These are phyloP conservation scores for Melipona beecheii DNA, from an alignment of 2,888 invertebrate genomes.

Conservation along the genomic window DNA sequence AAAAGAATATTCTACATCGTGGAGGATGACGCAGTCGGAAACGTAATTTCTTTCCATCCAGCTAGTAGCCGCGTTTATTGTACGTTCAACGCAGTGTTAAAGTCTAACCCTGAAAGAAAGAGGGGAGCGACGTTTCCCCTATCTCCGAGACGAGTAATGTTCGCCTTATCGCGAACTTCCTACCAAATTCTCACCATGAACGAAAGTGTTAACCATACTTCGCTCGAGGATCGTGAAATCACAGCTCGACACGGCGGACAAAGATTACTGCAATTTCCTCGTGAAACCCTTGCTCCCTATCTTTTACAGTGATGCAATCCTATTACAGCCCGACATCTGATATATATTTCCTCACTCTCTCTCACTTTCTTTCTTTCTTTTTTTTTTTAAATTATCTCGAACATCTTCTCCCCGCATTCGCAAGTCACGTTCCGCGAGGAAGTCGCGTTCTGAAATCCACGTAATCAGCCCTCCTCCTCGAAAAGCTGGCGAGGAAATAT, in stretches of 20 bases:
- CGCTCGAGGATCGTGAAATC: not conserved
- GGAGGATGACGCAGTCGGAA: too few species aligned
- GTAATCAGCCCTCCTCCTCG: constrained; percentile 6
- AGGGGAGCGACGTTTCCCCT: not conserved
- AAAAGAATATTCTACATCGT: not conserved
- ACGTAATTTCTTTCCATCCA: not conserved
- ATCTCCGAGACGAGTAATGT: not conserved
- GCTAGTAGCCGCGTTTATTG: not conserved
- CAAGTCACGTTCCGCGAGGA: not conserved
- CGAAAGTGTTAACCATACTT: constrained; percentile 6
- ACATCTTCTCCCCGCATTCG: not conserved
- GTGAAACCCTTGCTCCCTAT: not conserved
- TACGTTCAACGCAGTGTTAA: not conserved
- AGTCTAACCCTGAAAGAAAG: not conserved
- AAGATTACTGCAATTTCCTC: not conserved
- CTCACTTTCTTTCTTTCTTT: not conserved
- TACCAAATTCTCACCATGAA: not conserved
- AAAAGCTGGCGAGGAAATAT: not conserved
- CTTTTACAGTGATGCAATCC: not conserved
- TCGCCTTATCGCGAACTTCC: not conserved
- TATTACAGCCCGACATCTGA: not conserved
- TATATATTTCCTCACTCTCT: not conserved
- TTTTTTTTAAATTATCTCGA: not conserved
- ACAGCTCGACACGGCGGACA: not conserved
- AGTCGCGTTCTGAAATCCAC: not conserved